Percentiles rank a stretch among this genome's conserved stretches.
Conservation (phyloP, 2,797 vertebrate species). For the Chelmon rostratus region DNA sequence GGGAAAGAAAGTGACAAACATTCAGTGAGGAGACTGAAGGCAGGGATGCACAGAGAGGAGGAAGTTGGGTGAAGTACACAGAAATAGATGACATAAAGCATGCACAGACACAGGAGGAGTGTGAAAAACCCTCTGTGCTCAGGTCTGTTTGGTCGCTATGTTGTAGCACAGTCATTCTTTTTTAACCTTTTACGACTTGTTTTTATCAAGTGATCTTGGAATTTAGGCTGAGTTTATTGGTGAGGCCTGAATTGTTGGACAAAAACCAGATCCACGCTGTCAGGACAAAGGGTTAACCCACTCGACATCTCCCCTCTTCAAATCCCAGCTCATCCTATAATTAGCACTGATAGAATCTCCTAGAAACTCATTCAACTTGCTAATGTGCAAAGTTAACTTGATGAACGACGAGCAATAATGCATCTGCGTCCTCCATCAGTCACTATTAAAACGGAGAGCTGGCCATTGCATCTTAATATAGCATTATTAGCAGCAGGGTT, state of each 20-base stretch:
- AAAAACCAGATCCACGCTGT: neutral
- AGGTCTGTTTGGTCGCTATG: neutral
- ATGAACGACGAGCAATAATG: slow-evolving; percentile 74
- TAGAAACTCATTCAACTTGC: slow-evolving; percentile 74
- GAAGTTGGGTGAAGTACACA: slow-evolving; percentile 4
- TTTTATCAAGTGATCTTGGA: neutral
- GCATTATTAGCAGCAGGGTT: slow-evolving; percentile 58
- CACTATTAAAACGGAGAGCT: slow-evolving; percentile 73
- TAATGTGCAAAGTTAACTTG: slow-evolving; percentile 80
- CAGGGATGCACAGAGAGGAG: slow-evolving; percentile 24
- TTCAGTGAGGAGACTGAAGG: slow-evolving; percentile 47
- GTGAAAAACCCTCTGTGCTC: neutral
- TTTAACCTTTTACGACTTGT: neutral
- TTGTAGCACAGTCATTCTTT: neutral
- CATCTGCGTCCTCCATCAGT: slow-evolving; percentile 69
- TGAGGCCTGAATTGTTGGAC: neutral
- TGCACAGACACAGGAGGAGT: neutral
- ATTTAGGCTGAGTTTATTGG: neutral
- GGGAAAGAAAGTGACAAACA: slow-evolving; percentile 63
- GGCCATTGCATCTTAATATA: slow-evolving; percentile 74
- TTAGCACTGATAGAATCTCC: slow-evolving; percentile 73
- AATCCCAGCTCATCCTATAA: slow-evolving; percentile 66
- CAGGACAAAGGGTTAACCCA: slow-evolving; percentile 36
- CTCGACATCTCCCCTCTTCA: slow-evolving; percentile 7
- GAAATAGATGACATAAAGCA: slow-evolving; percentile 13